A percentile compares a stretch with the other conserved stretches of the same genome.
These are phyloP conservation scores for Drosophila tropicalis DNA, from an alignment of 1,140 invertebrate species.

Conservation along the genomic window DNA sequence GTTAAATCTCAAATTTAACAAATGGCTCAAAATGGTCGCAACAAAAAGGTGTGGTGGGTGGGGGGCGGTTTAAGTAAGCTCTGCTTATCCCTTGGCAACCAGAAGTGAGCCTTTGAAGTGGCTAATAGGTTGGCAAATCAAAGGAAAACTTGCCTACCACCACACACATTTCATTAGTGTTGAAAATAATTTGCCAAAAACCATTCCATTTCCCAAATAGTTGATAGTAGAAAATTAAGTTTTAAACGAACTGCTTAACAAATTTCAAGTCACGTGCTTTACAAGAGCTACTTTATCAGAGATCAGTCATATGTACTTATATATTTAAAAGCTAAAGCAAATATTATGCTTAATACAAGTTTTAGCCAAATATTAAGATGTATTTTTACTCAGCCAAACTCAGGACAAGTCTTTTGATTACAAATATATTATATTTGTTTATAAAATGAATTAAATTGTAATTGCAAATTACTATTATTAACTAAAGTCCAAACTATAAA, in stretches of 20 bases:
- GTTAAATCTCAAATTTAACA: constrained; percentile 9
- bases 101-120: constrained; percentile 14
- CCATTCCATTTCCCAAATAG: not conserved
- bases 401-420: too few relatives aligned
- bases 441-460: too few relatives aligned
- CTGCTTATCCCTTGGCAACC: not conserved
- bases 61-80: not conserved
- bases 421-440: too few relatives aligned
- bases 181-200: not conserved
- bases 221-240: constrained; percentile 2
- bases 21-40: not conserved
- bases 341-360: too few relatives aligned
- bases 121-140: constrained; percentile 1
- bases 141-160: not conserved
- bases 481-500: too few relatives aligned
- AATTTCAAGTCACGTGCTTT: not conserved
- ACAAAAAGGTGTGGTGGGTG: not conserved
- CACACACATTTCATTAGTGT: not conserved
- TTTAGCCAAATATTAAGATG: too few relatives aligned
- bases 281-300: too few relatives aligned
- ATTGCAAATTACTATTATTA: too few relatives aligned
- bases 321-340: too few relatives aligned
- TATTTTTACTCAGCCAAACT: too few relatives aligned
- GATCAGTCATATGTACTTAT: too few relatives aligned
- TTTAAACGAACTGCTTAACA: not conserved